A percentile compares a stretch with the other conserved stretches of the same genome.
phyloP scores from a whole-genome alignment of 1,140 invertebrate species.

The Drosophila sp. region DNA sequence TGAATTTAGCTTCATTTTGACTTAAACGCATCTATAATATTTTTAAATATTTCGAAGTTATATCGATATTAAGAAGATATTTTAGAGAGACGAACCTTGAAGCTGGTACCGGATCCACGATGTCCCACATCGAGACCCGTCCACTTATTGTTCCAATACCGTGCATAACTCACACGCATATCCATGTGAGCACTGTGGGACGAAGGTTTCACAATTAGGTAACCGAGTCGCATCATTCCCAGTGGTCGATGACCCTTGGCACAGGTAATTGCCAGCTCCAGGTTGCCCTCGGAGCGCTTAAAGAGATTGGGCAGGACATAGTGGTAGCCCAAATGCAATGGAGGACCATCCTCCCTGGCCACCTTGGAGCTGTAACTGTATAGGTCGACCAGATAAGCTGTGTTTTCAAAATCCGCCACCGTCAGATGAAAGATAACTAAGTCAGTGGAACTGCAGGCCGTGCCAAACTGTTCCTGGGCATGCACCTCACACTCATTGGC shows the following conservation, averaged over 20 bases:
- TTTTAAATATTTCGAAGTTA: no score
- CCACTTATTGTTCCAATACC: constrained; percentile 94
- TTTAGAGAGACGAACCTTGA: constrained; percentile 77
- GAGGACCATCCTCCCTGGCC: constrained; percentile 87
- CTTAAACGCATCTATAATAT: no score
- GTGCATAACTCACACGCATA: constrained; percentile 91
- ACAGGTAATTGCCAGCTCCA: constrained; percentile 93
- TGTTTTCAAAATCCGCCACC: constrained; percentile 89
- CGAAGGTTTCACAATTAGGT: constrained; percentile 85
- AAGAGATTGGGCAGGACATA: constrained; percentile 90
- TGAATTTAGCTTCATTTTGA: no score
- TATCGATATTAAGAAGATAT: no score
- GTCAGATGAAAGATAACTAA: constrained; percentile 93
- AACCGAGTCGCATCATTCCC: constrained; percentile 89
- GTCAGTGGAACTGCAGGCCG: constrained; percentile 89
- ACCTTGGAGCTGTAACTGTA: constrained; percentile 87
- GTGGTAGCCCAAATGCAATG: constrained; percentile 94
- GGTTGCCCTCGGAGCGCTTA: constrained; percentile 90
- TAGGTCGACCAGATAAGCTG: constrained; percentile 89
- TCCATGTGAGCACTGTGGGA: constrained; percentile 86
- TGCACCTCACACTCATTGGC: constrained; percentile 88
- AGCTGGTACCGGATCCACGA: constrained; percentile 91
- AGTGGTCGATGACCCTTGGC: constrained; percentile 93
- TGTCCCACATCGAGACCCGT: constrained; percentile 96
- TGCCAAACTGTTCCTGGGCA: constrained; percentile 93